Base-by-base conservation (phyloP, 2,797 vertebrate genomes). In the Microchirus variegatus region DNA sequence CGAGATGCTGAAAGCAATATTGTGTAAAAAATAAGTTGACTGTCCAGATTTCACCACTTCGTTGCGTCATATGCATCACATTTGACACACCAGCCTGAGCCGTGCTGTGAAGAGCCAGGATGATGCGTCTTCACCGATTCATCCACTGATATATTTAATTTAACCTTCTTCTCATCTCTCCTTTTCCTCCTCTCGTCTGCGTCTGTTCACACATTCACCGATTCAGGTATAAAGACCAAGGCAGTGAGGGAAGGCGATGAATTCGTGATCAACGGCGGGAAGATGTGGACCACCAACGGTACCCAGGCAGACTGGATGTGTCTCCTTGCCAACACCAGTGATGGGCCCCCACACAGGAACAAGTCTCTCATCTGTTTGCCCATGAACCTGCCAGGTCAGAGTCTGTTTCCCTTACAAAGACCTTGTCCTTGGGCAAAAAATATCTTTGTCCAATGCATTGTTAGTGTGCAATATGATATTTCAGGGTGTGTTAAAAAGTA, bases 301-400 rank as follows among this genome's bases (percentile, higher is more conserved):
- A 87, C 87, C 53, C 93, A 95, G 80, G 95, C 93, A 0, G 94
- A 96, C 79, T 94, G 94, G 93, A 95, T 95, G 92, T 95, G 94
- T 77, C 90, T 96, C 5, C 84, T 94, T 15, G 94, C 94, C 64
- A 95, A 95, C 83, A 95, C 94, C 46, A 89, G 86, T 0, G 82
- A 94, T 4, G 94, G 91, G 16, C 91, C 88, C 0, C 53, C 90
- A 0, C 93, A 96, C 84, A 93, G 0, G 81, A 96, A 94, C 75
- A 96, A 96, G 73, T 95, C 93, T 38, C 94, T 96, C 51, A 82
- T 97, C 62, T 96, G 94, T 69, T 63, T 96, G 67, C 94, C 95
- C 13, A 90, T 95, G 94, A 91, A 94, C 54, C 77, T 93, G 6
- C 91, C 92, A 41, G 93, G 94, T 96, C 89, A 77, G 75, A 51